Percentiles rank a stretch among this genome's conserved stretches.
These are phyloP conservation scores for Limanda limanda DNA, from an alignment of 2,113 vertebrate species.

Conservation along the genomic window DNA sequence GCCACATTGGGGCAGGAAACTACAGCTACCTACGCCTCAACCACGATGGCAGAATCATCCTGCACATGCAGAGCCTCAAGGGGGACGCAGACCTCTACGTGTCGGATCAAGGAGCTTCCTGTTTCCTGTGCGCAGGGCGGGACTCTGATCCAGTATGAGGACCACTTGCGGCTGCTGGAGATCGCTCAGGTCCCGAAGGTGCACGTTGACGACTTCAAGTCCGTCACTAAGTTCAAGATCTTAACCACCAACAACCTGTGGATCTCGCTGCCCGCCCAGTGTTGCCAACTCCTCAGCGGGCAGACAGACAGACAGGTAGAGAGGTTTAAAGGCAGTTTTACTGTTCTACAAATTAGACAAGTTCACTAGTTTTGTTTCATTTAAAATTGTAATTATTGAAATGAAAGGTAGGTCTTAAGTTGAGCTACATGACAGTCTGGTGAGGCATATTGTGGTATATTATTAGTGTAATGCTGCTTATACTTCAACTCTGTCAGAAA, in stretches of 20 bases:
- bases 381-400: too few relatives aligned
- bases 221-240: conserved; percentile 99
- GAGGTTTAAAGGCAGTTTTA: too few relatives aligned
- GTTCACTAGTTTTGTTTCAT: too few relatives aligned
- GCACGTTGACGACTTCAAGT: conserved; percentile 98
- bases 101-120: conserved; percentile 82
- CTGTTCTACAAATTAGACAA: too few relatives aligned
- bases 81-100: conserved; percentile 96
- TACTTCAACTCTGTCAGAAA: too few relatives aligned
- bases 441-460: too few relatives aligned
- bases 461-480: too few relatives aligned
- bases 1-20: conserved; percentile 94
- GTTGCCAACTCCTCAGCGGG: too few relatives aligned
- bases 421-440: too few relatives aligned
- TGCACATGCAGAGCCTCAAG: conserved; percentile 89
- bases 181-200: conserved; percentile 97
- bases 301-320: too few relatives aligned
- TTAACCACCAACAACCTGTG: conserved; percentile 99
- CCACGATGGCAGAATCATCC: conserved; percentile 90
- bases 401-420: too few relatives aligned
- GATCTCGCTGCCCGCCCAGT: conserved; percentile 94
- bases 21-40: conserved; percentile 95
- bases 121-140: conserved; percentile 86
- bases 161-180: conserved; percentile 94
- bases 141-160: conserved; percentile 94